Evolutionary conservation across 2,888 invertebrate species (phyloP), one percentile per base, ranked within the genome.

Genomic region (Amiota mariae): DNA sequence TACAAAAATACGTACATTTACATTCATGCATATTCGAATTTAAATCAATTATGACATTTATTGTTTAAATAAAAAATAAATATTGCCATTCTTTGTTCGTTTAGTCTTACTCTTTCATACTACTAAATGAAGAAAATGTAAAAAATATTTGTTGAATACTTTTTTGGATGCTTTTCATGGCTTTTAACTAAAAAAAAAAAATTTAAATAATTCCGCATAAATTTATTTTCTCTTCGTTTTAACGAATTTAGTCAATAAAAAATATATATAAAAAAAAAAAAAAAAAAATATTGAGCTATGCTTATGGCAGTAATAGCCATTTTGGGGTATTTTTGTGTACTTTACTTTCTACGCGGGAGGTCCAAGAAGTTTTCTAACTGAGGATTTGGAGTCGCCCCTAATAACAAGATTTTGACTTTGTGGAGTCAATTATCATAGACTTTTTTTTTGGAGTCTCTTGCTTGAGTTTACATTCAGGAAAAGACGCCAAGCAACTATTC

Each of bases 11-110:
- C 20, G 8, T 1, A 59, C 20, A 18, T 1, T 9, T 8, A 20
- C 11, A 20, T 18, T 10, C 11, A 20, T 11, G 20, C 15, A 59
- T 59, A 59, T 59, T 59, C 20, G 3, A 59, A 15, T 59, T 59
- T 59, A 59, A 59, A 59, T 59, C 59, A 59, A 59, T 59, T 59
- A 59, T 59, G 59, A 59, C 59, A 59, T 59, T 59, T 59, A 59
- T 59, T 59, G 20, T 59, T 59, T 59, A 59, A 59, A 59, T 59
- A 59, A 59, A 20, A 59, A 59, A 59, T n/a, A 20, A 20, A 10
- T 8, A 20, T 20, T 59, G 9, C 10, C 8, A 36, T 36, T 36
- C 36, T 36, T 36, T 36, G 36, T 6, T 36, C 36, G 6, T 36
- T 36, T 36, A 36, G 36, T 4, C 36, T 36, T 36, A 36, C 36